These are phyloP conservation scores for Neodiprion lecontei DNA, from an alignment of 1,140 invertebrate species.

Conservation along the genomic window DNA sequence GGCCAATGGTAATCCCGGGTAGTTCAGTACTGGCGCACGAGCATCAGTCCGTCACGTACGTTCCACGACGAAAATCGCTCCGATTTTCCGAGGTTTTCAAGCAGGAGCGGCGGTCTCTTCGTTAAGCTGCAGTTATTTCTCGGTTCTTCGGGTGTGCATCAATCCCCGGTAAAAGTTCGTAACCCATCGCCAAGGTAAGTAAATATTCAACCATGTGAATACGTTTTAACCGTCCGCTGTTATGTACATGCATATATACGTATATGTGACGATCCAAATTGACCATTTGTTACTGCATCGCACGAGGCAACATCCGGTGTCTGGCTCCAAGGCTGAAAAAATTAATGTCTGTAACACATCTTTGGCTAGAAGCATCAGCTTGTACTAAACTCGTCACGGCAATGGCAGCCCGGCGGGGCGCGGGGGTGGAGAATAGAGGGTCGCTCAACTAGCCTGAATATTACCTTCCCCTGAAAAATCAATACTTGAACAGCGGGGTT, in stretches of 20 bases:
- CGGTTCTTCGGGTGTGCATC: conserved; percentile 50
- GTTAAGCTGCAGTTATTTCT: conserved; percentile 57
- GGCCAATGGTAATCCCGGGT: background rate
- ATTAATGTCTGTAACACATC: background rate
- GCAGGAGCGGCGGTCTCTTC: conserved; percentile 15
- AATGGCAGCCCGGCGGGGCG: background rate
- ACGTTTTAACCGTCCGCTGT: background rate
- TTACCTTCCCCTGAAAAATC: background rate
- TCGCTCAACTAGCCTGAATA: background rate
- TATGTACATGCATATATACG: background rate
- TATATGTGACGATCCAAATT: background rate
- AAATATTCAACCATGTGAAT: background rate
- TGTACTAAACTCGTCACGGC: background rate
- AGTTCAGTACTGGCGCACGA: background rate
- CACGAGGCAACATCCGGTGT: background rate
- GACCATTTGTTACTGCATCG: background rate
- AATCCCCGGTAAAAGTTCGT: conserved; percentile 29
- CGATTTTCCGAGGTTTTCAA: background rate
- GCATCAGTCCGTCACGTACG: background rate
- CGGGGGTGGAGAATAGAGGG: background rate
- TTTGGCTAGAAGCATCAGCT: background rate
- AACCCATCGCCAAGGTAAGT: conserved; percentile 29
- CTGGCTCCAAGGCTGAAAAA: background rate
- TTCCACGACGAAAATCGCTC: background rate
- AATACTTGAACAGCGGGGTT: background rate